Evolutionary conservation across 1,140 invertebrate genomes (phyloP).

Genomic region (Pantala flavescens): DNA sequence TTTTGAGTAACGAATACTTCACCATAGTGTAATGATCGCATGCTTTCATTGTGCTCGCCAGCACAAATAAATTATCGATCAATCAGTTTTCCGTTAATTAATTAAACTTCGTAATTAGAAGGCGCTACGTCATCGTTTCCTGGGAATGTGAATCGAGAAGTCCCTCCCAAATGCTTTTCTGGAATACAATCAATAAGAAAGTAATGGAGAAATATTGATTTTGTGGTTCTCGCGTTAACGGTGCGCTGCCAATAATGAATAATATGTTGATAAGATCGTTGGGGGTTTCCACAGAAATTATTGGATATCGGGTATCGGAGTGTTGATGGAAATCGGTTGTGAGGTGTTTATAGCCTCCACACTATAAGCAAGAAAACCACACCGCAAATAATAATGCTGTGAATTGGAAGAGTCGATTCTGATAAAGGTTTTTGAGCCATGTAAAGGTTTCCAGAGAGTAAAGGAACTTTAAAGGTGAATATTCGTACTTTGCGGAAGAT

Average conservation of each 20-base stretch:
- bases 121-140: no score
- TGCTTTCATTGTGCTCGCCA: no score
- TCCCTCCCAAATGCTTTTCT: neutral
- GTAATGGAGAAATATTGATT: slow-evolving; percentile 3
- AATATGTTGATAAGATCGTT: slow-evolving; percentile 10
- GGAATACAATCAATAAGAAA: neutral
- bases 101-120: no score
- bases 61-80: no score
- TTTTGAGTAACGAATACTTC: no score
- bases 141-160: no score
- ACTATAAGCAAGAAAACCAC: neutral
- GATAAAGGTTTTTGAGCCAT: no score
- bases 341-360: neutral
- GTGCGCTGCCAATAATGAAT: neutral
- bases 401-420: neutral
- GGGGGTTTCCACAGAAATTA: neutral
- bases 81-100: no score
- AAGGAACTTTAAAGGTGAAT: no score
- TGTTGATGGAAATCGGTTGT: slow-evolving; percentile 1
- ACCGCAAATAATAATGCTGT: neutral
- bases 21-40: no score
- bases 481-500: no score
- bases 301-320: slow-evolving; percentile 4
- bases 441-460: no score
- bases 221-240: neutral